Evolutionary conservation across 1,140 invertebrate genomes (phyloP).

Genomic region (Pteromalus puparum): DNA sequence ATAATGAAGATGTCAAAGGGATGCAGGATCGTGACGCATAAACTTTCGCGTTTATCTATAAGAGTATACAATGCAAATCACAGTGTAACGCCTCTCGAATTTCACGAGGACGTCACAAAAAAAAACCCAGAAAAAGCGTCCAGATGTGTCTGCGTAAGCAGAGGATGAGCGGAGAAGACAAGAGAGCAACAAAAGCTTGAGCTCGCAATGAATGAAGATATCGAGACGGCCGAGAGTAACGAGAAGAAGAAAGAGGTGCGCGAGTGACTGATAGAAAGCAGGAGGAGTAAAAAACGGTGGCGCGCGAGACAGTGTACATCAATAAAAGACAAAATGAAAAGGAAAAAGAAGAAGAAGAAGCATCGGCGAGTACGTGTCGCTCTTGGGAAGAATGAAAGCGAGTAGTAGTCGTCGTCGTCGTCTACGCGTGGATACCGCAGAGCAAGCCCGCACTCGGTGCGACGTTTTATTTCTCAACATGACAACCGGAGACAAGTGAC

Average conservation of each 20-base stretch:
- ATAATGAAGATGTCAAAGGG: background rate
- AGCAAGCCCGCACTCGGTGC: slow-evolving; percentile 33
- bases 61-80: background rate
- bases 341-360: slow-evolving; percentile 17
- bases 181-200: background rate
- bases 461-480: slow-evolving; percentile 67
- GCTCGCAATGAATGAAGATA: slow-evolving; percentile 28
- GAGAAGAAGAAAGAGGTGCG: slow-evolving; percentile 43
- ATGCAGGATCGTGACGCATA: background rate
- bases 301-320: slow-evolving; percentile 41
- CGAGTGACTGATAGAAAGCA: slow-evolving; percentile 35
- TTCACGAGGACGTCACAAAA: background rate
- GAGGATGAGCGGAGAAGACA: background rate
- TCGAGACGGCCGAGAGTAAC: slow-evolving; percentile 38
- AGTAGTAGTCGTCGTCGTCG: slow-evolving; percentile 1
- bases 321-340: slow-evolving; percentile 39
- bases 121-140: too few species aligned
- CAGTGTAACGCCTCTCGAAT: background rate
- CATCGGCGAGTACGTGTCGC: slow-evolving; percentile 8
- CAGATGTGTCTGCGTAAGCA: background rate
- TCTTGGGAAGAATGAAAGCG: slow-evolving; percentile 28
- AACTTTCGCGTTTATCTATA: background rate
- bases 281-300: background rate
- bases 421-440: slow-evolving; percentile 23
- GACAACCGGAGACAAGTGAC: slow-evolving; percentile 69